phyloP scores from a whole-genome alignment of 2,797 vertebrate species.

The Hapalemur alaotrensis region DNA sequence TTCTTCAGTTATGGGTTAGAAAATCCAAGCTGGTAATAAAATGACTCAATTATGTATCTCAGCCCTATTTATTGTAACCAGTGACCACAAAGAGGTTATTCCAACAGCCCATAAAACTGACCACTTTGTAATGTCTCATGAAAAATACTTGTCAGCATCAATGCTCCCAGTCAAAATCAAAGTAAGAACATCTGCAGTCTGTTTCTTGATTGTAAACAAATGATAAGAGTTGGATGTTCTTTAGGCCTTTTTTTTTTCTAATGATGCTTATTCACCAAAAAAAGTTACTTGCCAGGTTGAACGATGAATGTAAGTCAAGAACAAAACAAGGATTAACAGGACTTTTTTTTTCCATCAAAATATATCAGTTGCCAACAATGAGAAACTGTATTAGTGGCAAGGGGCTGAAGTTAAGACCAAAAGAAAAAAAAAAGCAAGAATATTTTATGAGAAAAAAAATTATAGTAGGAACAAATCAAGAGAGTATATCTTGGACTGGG shows the following conservation, averaged over 20 bases:
- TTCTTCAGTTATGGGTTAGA: neutral
- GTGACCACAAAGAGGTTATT: neutral
- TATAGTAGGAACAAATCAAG: neutral
- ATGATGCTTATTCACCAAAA: constrained; percentile 36
- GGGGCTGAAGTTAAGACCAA: neutral
- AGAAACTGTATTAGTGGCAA: neutral
- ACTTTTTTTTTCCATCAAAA: neutral
- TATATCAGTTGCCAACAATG: neutral
- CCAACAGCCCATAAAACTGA: constrained; percentile 32
- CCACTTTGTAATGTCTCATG: neutral
- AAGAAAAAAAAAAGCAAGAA: neutral
- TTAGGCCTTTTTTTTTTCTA: neutral
- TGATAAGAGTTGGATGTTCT: constrained; percentile 12
- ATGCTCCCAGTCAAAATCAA: constrained; percentile 48
- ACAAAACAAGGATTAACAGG: neutral
- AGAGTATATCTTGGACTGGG: neutral
- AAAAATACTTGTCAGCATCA: constrained; percentile 34
- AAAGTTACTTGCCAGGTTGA: constrained; percentile 29
- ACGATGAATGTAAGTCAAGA: constrained; percentile 43
- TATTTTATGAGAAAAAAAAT: neutral
- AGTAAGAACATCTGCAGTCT: constrained; percentile 52
- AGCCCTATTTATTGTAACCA: neutral
- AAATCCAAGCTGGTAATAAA: neutral
- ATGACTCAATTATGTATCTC: neutral
- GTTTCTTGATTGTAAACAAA: constrained; percentile 46